phyloP scores from a whole-genome alignment of 2,888 invertebrate species.

The Opisthograptis luteolata region DNA sequence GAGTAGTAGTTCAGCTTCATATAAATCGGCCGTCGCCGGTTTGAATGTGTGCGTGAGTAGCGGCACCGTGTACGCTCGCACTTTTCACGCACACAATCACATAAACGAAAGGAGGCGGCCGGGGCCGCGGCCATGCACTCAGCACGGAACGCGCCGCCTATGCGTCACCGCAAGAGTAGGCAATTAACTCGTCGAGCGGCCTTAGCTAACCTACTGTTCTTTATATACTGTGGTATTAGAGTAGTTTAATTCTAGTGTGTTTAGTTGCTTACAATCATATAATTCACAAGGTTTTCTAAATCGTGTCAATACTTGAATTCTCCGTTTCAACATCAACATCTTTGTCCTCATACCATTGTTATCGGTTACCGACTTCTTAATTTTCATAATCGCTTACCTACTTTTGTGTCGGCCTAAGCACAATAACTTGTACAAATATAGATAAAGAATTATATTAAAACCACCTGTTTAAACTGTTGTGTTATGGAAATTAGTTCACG shows the following conservation, averaged over 20 bases:
- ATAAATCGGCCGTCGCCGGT: no score
- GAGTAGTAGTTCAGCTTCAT: no score
- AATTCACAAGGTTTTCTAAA: slow-evolving; percentile 6
- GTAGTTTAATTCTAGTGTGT: no score
- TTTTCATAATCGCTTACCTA: slow-evolving; percentile 25
- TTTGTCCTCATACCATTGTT: slow-evolving; percentile 5
- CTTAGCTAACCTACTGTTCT: background rate
- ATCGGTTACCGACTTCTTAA: slow-evolving; percentile 25
- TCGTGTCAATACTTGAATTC: slow-evolving; percentile 8
- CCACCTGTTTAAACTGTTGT: slow-evolving; percentile 16
- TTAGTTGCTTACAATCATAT: background rate
- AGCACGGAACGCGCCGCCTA: no score
- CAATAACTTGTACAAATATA: slow-evolving; percentile 22
- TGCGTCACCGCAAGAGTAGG: no score
- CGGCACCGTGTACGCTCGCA: no score
- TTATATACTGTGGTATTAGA: no score
- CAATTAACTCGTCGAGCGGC: no score
- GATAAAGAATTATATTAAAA: slow-evolving; percentile 14
- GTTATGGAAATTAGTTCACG: slow-evolving; percentile 32
- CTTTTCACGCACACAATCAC: no score
- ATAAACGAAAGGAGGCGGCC: no score
- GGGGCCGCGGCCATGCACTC: no score
- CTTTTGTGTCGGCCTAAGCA: slow-evolving; percentile 12
- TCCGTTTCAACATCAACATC: slow-evolving; percentile 8
- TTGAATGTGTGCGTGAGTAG: no score